A percentile compares a stretch with the other conserved stretches of the same genome.
Evolutionary conservation across 2,113 vertebrate genomes (phyloP).

Genomic region (Hiodon tergisus): DNA sequence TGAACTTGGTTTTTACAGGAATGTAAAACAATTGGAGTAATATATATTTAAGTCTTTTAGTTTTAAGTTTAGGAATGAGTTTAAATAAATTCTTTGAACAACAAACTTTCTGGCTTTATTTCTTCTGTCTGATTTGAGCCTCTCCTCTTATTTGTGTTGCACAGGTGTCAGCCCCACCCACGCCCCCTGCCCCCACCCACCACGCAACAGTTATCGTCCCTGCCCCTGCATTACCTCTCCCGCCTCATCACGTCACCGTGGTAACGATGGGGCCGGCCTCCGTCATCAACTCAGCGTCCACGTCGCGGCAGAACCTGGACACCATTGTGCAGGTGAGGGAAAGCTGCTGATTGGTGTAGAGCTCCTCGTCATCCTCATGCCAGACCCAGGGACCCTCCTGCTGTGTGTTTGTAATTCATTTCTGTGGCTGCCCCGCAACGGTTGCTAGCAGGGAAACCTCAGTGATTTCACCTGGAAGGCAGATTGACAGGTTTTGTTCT

Average conservation of each 20-base stretch:
- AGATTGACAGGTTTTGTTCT: background rate
- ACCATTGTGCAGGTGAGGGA: conserved; percentile 90
- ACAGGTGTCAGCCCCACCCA: conserved; percentile 73
- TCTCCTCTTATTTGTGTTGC: conserved; percentile 20
- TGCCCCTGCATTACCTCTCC: conserved; percentile 67
- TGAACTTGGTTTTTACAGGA: conserved; percentile 25
- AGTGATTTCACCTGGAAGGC: too few species aligned
- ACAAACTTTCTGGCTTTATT: background rate
- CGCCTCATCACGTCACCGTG: conserved; percentile 89
- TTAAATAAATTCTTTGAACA: background rate
- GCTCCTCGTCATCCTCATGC: background rate
- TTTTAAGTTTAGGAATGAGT: background rate
- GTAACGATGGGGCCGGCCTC: conserved; percentile 93
- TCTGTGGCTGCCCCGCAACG: background rate
- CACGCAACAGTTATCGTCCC: conserved; percentile 95
- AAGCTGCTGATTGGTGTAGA: background rate
- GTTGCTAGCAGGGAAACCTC: too few species aligned
- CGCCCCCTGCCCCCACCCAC: conserved; percentile 82
- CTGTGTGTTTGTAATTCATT: background rate
- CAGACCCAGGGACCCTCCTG: background rate
- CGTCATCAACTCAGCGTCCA: conserved; percentile 91
- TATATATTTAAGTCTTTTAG: background rate
- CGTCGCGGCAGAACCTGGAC: conserved; percentile 95
- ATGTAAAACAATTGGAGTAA: too few species aligned
- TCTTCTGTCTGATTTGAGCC: too few species aligned